Evolutionary conservation across 1,140 invertebrate genomes (phyloP).

Genomic region (Pteromalus puparum): DNA sequence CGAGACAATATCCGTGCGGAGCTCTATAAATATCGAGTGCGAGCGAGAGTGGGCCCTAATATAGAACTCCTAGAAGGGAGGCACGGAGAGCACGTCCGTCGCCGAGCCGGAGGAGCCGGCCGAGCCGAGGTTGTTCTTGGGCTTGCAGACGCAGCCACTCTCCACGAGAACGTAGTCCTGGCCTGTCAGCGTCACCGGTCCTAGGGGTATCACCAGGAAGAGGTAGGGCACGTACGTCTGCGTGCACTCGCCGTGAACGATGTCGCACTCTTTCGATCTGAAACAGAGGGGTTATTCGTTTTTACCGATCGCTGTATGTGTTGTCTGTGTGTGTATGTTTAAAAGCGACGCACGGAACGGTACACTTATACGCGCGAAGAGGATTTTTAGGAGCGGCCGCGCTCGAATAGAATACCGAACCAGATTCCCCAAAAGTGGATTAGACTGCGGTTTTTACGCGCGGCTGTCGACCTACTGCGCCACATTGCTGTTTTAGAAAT

Average conservation of each 20-base stretch:
- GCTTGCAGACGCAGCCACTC: slow-evolving; percentile 92
- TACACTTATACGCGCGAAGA: neutral
- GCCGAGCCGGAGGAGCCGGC: slow-evolving; percentile 10
- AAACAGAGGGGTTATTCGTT: slow-evolving; percentile 23
- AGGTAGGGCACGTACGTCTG: slow-evolving; percentile 94
- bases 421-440: slow-evolving; percentile 30
- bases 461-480: neutral
- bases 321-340: no score
- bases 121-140: slow-evolving; percentile 77
- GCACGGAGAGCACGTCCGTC: slow-evolving; percentile 18
- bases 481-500: no score
- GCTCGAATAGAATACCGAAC: slow-evolving; percentile 22
- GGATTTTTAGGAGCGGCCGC: slow-evolving; percentile 9
- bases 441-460: neutral
- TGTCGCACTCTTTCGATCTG: slow-evolving; percentile 90
- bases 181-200: slow-evolving; percentile 92
- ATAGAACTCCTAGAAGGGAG: slow-evolving; percentile 16
- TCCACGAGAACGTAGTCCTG: slow-evolving; percentile 95
- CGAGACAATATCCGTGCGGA: neutral
- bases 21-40: neutral
- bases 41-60: neutral
- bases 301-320: no score
- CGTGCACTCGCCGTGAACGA: slow-evolving; percentile 91
- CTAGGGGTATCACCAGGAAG: slow-evolving; percentile 92
- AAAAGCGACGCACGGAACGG: no score